Percentiles rank a stretch among this genome's conserved stretches.
phyloP scores from a whole-genome alignment of 2,113 vertebrate species.

The Esox niger region DNA sequence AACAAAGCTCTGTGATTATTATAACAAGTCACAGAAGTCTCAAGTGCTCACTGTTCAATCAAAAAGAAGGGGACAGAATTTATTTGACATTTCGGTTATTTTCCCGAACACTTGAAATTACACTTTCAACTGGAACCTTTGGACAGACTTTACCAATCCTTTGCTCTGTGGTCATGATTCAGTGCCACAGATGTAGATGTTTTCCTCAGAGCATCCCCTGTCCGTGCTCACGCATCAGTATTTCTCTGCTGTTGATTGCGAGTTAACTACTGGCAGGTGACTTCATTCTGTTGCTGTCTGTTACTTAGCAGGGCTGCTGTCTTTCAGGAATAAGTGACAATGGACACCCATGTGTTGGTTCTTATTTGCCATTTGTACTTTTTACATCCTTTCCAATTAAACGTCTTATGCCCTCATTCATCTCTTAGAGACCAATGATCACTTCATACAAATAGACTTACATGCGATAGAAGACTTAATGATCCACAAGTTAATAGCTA shows the following conservation, averaged over 20 bases:
- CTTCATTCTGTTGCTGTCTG: conserved; percentile 33
- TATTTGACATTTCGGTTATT: neutral
- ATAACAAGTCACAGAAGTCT: neutral
- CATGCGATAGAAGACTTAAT: neutral
- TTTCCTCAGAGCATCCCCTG: neutral
- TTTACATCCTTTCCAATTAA: conserved; percentile 23
- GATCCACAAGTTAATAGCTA: neutral
- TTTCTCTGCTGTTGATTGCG: conserved; percentile 2
- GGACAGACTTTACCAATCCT: neutral
- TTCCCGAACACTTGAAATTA: neutral
- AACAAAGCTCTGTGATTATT: conserved; percentile 1
- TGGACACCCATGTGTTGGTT: conserved; percentile 41
- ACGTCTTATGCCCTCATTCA: no score
- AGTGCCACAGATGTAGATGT: neutral
- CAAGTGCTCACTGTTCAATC: neutral
- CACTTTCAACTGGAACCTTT: neutral
- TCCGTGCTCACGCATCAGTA: conserved; percentile 14
- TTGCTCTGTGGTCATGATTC: neutral
- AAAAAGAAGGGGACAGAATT: neutral
- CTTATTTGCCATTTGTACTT: conserved; percentile 36
- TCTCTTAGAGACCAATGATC: neutral
- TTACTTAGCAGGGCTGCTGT: conserved; percentile 12
- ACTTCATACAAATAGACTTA: neutral
- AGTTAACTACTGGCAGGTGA: conserved; percentile 44
- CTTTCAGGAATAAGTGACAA: conserved; percentile 43